Conservation (phyloP, 2,888 invertebrate species). For the Phyto melanocephala region DNA sequence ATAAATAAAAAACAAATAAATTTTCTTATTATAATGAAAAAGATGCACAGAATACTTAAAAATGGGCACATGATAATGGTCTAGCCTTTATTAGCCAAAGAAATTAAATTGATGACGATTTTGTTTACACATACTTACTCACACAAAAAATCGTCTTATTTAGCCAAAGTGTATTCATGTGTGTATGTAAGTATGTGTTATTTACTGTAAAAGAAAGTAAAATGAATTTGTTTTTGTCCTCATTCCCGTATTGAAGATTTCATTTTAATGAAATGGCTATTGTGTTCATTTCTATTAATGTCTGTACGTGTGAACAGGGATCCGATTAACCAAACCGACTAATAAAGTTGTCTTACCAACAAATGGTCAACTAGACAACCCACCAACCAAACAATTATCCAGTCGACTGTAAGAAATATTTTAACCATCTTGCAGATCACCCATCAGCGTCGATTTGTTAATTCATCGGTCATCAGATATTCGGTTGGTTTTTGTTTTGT, state of each 20-base stretch:
- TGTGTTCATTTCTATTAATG: constrained; percentile 14
- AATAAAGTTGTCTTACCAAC: background rate
- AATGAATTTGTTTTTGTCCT: no score
- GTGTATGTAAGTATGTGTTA: background rate
- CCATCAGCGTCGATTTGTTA: background rate
- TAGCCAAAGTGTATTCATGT: background rate
- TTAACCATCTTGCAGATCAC: background rate
- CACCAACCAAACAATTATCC: background rate
- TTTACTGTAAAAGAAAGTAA: background rate
- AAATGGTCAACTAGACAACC: background rate
- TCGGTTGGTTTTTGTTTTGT: background rate
- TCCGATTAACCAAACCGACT: background rate
- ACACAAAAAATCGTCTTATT: background rate
- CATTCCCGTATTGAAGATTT: constrained; percentile 39
- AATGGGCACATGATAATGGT: background rate
- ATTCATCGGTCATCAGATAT: background rate
- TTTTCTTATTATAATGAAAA: background rate
- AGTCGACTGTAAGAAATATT: no score
- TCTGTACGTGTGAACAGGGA: no score
- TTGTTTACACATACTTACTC: constrained; percentile 1
- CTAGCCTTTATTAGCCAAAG: constrained; percentile 2
- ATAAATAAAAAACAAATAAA: background rate
- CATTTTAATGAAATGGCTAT: constrained; percentile 49
- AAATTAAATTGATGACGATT: background rate
- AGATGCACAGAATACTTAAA: background rate